phyloP scores from a whole-genome alignment of 2,888 invertebrate species.

The Elaeidobius kamerunicus region DNA sequence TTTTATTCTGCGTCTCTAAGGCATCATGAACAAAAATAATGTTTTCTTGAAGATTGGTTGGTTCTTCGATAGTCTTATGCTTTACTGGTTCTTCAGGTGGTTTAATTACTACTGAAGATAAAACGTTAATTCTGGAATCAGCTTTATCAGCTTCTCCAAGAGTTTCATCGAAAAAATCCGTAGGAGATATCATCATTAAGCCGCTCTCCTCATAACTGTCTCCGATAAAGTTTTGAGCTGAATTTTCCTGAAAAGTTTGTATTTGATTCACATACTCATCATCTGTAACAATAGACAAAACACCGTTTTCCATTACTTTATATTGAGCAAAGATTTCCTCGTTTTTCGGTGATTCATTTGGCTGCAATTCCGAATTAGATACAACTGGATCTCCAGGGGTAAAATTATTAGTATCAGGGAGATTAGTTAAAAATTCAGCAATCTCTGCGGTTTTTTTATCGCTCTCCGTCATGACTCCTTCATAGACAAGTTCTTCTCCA shows the following conservation, averaged over 20 bases:
- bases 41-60: background rate
- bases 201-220: conserved; percentile 13
- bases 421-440: conserved; percentile 17
- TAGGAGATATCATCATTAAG: conserved; percentile 15
- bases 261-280: background rate
- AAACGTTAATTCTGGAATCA: conserved; percentile 12
- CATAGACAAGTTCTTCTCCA: conserved; percentile 2
- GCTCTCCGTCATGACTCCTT: conserved; percentile 6
- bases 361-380: background rate
- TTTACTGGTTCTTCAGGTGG: no score
- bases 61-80: no score
- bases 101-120: conserved; percentile 21
- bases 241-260: background rate
- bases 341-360: background rate
- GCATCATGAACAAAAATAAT: conserved; percentile 6
- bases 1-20: background rate
- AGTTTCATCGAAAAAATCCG: conserved; percentile 14
- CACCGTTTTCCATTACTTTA: conserved; percentile 15
- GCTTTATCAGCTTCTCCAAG: background rate
- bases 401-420: conserved; percentile 12
- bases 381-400: background rate
- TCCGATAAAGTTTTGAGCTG: conserved; percentile 3
- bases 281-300: conserved; percentile 5
- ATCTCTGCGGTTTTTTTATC: conserved; percentile 15
- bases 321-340: conserved; percentile 14